Conservation (phyloP, 2,113 vertebrate species). For the Delphinus delphis region DNA sequence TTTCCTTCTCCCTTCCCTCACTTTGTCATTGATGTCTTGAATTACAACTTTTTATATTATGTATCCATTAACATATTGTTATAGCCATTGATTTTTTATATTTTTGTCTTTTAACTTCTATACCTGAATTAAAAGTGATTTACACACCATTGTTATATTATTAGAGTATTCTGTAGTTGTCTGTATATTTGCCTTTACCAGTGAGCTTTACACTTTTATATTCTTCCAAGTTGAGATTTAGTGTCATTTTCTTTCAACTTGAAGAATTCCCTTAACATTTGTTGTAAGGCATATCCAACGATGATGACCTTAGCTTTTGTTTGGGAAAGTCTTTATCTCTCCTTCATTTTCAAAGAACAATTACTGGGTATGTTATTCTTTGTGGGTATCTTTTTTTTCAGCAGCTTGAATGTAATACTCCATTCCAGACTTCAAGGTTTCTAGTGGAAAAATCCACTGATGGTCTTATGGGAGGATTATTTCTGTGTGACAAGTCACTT, state of each 20-base stretch:
- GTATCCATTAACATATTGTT: not conserved
- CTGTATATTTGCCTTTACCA: not conserved
- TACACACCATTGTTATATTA: not conserved
- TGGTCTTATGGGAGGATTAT: not conserved
- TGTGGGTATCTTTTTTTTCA: not conserved
- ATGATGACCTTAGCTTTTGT: not conserved
- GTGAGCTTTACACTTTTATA: not conserved
- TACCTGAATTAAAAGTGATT: not conserved
- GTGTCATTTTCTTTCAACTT: not conserved
- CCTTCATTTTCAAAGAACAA: not conserved
- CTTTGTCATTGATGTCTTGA: not conserved
- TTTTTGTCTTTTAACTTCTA: not conserved
- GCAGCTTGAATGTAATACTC: not conserved
- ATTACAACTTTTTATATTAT: not conserved
- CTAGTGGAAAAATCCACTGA: not conserved
- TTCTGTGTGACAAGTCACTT: not conserved
- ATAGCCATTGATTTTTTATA: not conserved
- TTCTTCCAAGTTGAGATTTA: not conserved
- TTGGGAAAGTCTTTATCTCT: not conserved
- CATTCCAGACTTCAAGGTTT: not conserved
- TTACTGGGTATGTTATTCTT: not conserved
- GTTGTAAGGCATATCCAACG: not conserved
- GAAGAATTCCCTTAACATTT: not conserved
- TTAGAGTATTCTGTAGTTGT: not conserved
- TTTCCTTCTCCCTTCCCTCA: not conserved